A percentile compares a stretch with the other conserved stretches of the same genome.
phyloP scores from a whole-genome alignment of 2,888 invertebrate genomes.

The Caenorhabditis sinica region DNA sequence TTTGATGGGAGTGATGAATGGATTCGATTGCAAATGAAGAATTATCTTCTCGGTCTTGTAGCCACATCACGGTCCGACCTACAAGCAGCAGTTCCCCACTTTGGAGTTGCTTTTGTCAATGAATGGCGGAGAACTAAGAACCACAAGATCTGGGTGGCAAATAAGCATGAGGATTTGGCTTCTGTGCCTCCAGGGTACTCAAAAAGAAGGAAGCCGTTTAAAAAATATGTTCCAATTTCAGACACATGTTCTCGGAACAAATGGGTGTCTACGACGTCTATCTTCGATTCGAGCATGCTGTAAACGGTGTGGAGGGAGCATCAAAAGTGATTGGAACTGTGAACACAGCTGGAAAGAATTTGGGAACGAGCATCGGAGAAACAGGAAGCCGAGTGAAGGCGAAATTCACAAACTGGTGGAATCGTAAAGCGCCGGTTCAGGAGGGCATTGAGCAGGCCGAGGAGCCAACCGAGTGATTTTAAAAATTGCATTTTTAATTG shows the following conservation, averaged over 20 bases:
- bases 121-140: constrained; percentile 92
- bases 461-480: constrained; percentile 33
- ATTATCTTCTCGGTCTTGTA: constrained; percentile 84
- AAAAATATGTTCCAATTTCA: constrained; percentile 74
- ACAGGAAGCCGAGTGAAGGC: constrained; percentile 75
- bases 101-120: constrained; percentile 90
- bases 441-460: constrained; percentile 60
- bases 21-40: constrained; percentile 93
- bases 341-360: constrained; percentile 77
- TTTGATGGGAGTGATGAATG: constrained; percentile 97
- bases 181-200: constrained; percentile 67
- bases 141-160: constrained; percentile 90
- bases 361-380: constrained; percentile 70
- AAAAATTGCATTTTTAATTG: background rate
- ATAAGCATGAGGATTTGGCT: constrained; percentile 68
- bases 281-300: constrained; percentile 77
- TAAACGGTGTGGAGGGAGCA: constrained; percentile 77
- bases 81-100: constrained; percentile 85
- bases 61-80: constrained; percentile 79
- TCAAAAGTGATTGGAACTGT: constrained; percentile 76
- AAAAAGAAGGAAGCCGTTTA: background rate
- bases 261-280: constrained; percentile 95
- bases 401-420: constrained; percentile 78
- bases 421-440: constrained; percentile 30
- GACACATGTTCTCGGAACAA: constrained; percentile 95